Conservation (phyloP, 2,113 vertebrate genomes). For the Tenrec ecaudatus region DNA sequence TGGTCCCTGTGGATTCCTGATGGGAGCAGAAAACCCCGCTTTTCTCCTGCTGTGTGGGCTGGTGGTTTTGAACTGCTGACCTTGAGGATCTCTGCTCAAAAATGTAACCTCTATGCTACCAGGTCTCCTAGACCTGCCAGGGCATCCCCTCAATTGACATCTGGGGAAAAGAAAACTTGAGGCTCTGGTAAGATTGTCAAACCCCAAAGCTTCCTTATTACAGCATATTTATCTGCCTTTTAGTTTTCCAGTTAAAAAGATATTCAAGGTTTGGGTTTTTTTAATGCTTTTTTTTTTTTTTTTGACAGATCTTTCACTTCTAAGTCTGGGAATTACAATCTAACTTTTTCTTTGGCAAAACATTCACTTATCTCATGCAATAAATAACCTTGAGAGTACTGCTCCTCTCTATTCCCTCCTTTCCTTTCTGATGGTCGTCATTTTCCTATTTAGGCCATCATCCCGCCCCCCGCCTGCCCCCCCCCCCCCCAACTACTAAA, state of each 20-base stretch:
- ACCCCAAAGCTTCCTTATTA: background rate
- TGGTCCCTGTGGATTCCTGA: no score
- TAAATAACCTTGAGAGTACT: background rate
- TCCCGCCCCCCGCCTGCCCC: background rate
- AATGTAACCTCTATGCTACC: no score
- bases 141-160: background rate
- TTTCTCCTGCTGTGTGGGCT: no score
- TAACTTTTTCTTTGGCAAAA: background rate
- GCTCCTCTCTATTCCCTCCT: background rate
- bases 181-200: constrained; percentile 19
- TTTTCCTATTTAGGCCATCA: background rate
- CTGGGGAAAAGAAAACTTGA: constrained; percentile 4
- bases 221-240: constrained; percentile 5
- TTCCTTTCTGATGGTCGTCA: background rate
- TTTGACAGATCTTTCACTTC: constrained; percentile 17
- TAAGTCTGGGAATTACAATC: background rate
- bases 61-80: no score
- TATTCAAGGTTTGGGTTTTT: background rate
- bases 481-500: background rate
- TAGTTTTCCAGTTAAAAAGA: constrained; percentile 19
- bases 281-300: background rate
- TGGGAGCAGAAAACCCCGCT: no score
- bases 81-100: no score
- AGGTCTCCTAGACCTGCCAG: no score
- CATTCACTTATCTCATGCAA: background rate